These are phyloP conservation scores for Oreotragus oreotragus DNA, from an alignment of 2,113 vertebrate genomes.

Conservation along the genomic window DNA sequence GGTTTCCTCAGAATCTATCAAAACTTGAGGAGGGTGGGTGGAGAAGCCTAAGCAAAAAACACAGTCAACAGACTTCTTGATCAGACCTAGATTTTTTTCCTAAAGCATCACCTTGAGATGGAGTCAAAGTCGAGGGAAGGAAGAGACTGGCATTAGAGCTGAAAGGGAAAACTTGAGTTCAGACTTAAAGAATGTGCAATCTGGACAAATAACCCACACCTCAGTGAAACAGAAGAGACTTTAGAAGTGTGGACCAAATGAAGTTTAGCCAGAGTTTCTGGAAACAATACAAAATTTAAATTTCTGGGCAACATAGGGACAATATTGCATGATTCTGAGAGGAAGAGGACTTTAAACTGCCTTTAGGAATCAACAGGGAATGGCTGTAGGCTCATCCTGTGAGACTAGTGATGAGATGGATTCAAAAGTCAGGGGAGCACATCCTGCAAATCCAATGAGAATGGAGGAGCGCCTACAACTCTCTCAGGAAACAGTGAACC, in stretches of 20 bases:
- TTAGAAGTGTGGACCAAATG: background rate
- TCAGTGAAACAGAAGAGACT: background rate
- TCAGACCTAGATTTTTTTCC: background rate
- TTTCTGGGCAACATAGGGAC: background rate
- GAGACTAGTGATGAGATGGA: background rate
- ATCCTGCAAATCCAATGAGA: background rate
- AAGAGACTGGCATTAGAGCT: background rate
- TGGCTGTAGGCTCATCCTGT: background rate
- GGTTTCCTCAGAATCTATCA: background rate
- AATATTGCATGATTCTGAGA: background rate
- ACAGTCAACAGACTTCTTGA: background rate
- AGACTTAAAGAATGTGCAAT: background rate
- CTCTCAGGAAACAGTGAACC: background rate
- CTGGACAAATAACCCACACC: background rate
- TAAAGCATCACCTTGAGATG: background rate
- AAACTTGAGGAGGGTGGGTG: background rate
- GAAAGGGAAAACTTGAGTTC: background rate
- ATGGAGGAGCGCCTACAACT: accelerated
- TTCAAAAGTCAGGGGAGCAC: background rate
- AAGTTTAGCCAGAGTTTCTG: background rate
- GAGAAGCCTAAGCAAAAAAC: background rate
- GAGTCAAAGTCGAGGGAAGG: background rate
- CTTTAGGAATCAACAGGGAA: background rate
- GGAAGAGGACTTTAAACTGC: background rate
- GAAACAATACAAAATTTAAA: background rate